Percentiles rank a stretch among this genome's conserved stretches.
Conservation (phyloP, 2,888 invertebrate genomes). For the Kryphioiulus occultus region DNA sequence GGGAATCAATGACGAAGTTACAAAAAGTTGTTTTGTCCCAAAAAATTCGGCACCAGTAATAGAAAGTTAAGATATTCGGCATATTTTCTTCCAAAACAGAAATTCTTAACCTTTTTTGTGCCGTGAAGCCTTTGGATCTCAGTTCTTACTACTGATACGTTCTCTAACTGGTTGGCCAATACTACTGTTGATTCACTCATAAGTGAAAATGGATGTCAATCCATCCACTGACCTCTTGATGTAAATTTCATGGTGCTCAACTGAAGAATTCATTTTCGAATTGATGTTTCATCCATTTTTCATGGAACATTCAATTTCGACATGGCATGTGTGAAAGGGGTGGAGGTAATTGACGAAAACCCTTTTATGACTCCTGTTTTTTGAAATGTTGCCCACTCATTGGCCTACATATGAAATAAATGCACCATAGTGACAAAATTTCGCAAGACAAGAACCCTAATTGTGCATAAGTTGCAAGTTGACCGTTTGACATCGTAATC, state of each 20-base stretch:
- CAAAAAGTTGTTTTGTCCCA: neutral
- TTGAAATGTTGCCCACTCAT: slow-evolving; percentile 12
- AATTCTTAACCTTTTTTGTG: neutral
- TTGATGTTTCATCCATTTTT: neutral
- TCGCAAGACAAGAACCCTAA: neutral
- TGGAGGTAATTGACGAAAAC: neutral
- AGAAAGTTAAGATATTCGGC: neutral
- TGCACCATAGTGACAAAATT: neutral
- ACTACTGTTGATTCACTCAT: no score
- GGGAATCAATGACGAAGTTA: no score
- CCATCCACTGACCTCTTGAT: no score
- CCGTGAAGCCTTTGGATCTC: no score
- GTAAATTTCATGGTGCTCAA: no score
- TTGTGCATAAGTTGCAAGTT: neutral
- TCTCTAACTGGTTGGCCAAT: no score
- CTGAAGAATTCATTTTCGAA: no score
- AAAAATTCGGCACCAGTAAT: neutral
- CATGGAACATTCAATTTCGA: neutral
- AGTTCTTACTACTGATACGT: no score
- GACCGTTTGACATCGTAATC: slow-evolving; percentile 18
- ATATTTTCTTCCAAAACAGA: neutral
- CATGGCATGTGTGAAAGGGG: neutral
- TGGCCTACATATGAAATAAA: neutral
- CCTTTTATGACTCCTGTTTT: neutral
- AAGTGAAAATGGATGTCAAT: no score